Evolutionary conservation across 2,888 invertebrate species (phyloP), one percentile per base, ranked within the genome.

Genomic region (Archaeoteleia sp.): DNA sequence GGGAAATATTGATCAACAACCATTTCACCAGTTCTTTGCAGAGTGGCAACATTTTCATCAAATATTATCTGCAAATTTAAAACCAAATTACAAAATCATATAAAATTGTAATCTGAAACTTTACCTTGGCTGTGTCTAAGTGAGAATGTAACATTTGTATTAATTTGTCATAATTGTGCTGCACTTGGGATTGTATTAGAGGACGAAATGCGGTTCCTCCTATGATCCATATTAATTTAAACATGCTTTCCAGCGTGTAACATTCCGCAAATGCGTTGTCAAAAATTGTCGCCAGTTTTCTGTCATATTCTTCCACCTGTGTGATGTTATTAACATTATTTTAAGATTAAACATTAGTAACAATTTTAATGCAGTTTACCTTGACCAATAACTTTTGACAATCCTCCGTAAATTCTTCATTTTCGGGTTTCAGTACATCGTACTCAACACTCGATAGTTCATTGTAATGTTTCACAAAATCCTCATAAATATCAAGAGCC

Each of bases 241-340:
- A 90, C 34, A 88, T 85, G 35, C 88, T 86, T 71, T 90, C 91
- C 5, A 92, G 81, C 25, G 91, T 91, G 70, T 88, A 87, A 72
- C 94, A 94, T 77, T 96, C 96, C 57, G 92, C 92, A 73, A 95
- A 92, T 0, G 93, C 94, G 78, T 93, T 91, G 7, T 91, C 89
- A 77, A 96, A 93, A 67, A 95, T 89, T 10, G 93, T 91, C 0
- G 93, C 94, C 27, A 97, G 87, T 66, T 92, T 87, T 61, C 92
- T 88, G 80, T 97, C 96, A 46, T 93, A 89, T 76, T 93, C 92
- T 17, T 89, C 88, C 0, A 91, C 86, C 84, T 84, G 30, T 42
- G 5, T 34, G 9, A 14, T 34, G 13, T 45, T 32, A 9, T 20
- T n/a, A 42, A 25, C 3, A 54, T 14, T 34, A 23, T 32, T 17